Conservation (phyloP, 2,113 vertebrate species). For the Gymnogyps californianus region DNA sequence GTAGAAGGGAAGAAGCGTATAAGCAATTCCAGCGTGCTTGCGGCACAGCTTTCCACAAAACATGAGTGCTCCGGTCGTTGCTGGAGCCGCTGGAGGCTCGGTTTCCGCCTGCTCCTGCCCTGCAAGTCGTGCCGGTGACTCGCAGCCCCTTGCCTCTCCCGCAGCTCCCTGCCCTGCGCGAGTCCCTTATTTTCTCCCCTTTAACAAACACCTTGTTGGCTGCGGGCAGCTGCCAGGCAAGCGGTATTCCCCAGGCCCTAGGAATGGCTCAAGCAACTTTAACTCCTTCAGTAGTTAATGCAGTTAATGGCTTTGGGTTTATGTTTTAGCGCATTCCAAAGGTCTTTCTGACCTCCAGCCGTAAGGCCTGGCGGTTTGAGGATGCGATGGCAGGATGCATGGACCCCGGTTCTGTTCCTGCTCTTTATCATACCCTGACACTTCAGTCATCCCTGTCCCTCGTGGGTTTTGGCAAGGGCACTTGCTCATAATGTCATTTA, state of each 20-base stretch:
- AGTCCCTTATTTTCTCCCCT: not conserved
- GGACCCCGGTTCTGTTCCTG: not conserved
- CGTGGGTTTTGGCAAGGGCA: not conserved
- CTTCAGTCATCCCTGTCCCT: not conserved
- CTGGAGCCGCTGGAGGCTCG: rapidly evolving
- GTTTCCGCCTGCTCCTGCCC: not conserved
- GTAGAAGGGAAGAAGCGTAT: not conserved
- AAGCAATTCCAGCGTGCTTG: not conserved
- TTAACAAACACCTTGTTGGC: not conserved
- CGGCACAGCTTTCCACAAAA: not conserved
- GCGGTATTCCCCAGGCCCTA: rapidly evolving
- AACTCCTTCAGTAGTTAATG: not conserved
- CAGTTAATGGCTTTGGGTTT: not conserved
- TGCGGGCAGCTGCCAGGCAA: rapidly evolving
- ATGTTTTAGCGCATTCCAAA: not conserved
- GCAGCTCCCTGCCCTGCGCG: not conserved
- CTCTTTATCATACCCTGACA: not conserved
- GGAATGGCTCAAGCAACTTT: not conserved
- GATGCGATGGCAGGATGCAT: rapidly evolving
- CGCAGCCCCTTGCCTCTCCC: not conserved
- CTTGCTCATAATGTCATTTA: not conserved
- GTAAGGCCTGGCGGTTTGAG: rapidly evolving
- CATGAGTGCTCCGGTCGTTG: rapidly evolving
- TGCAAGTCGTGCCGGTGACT: not conserved
- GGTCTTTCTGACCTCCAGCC: not conserved